Conservation (phyloP, 1,140 invertebrate genomes). For the Psilanteris sp. region DNA sequence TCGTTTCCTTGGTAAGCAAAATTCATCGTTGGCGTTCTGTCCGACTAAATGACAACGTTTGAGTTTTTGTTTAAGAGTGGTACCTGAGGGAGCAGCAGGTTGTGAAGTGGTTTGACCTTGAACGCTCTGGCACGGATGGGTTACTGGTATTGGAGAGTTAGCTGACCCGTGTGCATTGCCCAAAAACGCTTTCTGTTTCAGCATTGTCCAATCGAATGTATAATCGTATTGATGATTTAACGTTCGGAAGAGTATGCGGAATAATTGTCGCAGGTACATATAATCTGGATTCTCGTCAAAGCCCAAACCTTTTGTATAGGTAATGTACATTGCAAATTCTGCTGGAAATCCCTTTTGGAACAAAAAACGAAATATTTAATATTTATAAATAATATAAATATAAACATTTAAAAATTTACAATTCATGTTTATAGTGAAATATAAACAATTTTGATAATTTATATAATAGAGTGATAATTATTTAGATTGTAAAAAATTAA, state of each 20-base stretch:
- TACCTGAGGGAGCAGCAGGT: constrained; percentile 71
- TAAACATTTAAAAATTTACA: too few relatives aligned
- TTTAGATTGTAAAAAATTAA: too few relatives aligned
- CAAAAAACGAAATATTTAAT: too few relatives aligned
- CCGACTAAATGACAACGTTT: constrained; percentile 6
- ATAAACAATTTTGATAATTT: too few relatives aligned
- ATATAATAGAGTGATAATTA: too few relatives aligned
- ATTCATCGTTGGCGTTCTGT: constrained; percentile 22
- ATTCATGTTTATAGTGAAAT: too few relatives aligned
- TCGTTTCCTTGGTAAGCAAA: constrained; percentile 38
- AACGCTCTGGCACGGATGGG: constrained; percentile 65
- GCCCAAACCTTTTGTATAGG: constrained; percentile 96
- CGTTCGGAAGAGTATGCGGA: constrained; percentile 99
- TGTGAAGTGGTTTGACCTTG: constrained; percentile 70
- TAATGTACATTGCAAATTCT: constrained; percentile 99
- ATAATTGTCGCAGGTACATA: constrained; percentile 98
- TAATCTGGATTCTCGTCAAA: constrained; percentile 99
- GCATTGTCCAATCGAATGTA: constrained; percentile 99
- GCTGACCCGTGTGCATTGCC: constrained; percentile 38
- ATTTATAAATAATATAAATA: too few relatives aligned
- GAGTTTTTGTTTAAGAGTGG: constrained; percentile 28
- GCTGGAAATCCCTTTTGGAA: constrained; percentile 90
- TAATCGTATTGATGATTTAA: constrained; percentile 99
- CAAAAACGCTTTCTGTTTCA: constrained; percentile 90
- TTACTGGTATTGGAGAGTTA: constrained; percentile 62